phyloP scores from a whole-genome alignment of 2,888 invertebrate genomes.

The Ochropleura leucogaster region DNA sequence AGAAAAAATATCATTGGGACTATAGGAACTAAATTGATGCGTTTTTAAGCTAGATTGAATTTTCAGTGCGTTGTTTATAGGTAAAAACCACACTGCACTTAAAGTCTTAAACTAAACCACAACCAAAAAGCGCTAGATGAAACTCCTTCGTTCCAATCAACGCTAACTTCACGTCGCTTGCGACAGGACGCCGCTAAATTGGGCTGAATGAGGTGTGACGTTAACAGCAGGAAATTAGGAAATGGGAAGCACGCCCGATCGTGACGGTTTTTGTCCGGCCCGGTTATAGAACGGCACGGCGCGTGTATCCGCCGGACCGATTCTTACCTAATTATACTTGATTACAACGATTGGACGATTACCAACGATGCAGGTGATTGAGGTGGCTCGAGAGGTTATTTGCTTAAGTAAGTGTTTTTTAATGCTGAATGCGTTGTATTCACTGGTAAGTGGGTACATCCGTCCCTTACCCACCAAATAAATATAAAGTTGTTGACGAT shows the following conservation, averaged over 20 bases:
- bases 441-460: constrained; percentile 13
- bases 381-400: background rate
- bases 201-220: constrained; percentile 69
- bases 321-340: constrained; percentile 59
- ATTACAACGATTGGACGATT: constrained; percentile 50
- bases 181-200: constrained; percentile 69
- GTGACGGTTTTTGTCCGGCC: constrained; percentile 64
- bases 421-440: background rate
- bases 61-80: too few relatives aligned
- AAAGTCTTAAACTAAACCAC: background rate
- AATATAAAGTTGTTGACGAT: background rate
- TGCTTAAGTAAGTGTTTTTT: constrained; percentile 4
- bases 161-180: constrained; percentile 53
- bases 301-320: constrained; percentile 62
- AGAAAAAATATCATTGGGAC: background rate
- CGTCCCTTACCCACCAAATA: constrained; percentile 8
- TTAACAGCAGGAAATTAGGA: constrained; percentile 68
- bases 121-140: constrained; percentile 16
- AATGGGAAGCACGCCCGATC: constrained; percentile 67
- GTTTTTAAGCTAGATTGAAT: too few relatives aligned
- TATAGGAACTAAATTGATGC: too few relatives aligned
- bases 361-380: constrained; percentile 31
- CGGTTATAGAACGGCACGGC: constrained; percentile 62
- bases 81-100: background rate
- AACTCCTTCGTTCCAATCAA: background rate